These are phyloP conservation scores for Drosophila falleni DNA, from an alignment of 2,888 invertebrate genomes.

Conservation along the genomic window DNA sequence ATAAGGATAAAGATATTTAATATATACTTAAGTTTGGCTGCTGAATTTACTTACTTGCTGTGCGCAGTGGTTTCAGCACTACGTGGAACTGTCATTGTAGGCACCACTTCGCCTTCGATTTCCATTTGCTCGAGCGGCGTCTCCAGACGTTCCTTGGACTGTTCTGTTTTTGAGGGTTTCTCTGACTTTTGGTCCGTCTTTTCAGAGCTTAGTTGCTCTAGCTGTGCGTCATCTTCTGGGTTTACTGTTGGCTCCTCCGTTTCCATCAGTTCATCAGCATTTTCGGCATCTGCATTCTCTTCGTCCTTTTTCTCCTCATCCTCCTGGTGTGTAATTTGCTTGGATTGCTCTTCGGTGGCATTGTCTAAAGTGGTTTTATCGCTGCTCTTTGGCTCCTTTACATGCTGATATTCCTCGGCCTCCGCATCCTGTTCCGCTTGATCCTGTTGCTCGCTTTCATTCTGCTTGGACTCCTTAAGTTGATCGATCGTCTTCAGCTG, in stretches of 20 bases:
- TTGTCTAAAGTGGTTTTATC: conserved; percentile 91
- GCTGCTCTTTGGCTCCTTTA: conserved; percentile 91
- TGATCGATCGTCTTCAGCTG: conserved; percentile 86
- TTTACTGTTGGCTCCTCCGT: conserved; percentile 85
- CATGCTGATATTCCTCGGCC: conserved; percentile 92
- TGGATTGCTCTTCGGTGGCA: conserved; percentile 93
- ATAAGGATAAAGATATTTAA: not conserved
- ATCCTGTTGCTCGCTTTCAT: conserved; percentile 85
- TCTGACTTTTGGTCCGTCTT: conserved; percentile 85
- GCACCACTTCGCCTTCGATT: conserved; percentile 91
- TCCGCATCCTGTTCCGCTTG: conserved; percentile 86
- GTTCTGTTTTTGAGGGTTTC: conserved; percentile 83
- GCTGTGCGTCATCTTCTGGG: conserved; percentile 58
- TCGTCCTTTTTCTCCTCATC: conserved; percentile 87
- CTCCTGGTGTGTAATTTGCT: conserved; percentile 87
- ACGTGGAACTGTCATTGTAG: conserved; percentile 89
- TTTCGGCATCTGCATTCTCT: conserved; percentile 86
- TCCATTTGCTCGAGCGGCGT: conserved; percentile 86
- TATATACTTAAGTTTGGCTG: not conserved
- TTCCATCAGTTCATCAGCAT: conserved; percentile 85
- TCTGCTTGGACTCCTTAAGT: conserved; percentile 84
- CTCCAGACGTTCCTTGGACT: conserved; percentile 86
- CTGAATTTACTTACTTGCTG: conserved; percentile 87
- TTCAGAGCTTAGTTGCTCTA: conserved; percentile 85
- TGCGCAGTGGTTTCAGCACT: conserved; percentile 92